These are phyloP conservation scores for Tonatia bakeri DNA, from an alignment of 2,113 vertebrate species.

Conservation along the genomic window DNA sequence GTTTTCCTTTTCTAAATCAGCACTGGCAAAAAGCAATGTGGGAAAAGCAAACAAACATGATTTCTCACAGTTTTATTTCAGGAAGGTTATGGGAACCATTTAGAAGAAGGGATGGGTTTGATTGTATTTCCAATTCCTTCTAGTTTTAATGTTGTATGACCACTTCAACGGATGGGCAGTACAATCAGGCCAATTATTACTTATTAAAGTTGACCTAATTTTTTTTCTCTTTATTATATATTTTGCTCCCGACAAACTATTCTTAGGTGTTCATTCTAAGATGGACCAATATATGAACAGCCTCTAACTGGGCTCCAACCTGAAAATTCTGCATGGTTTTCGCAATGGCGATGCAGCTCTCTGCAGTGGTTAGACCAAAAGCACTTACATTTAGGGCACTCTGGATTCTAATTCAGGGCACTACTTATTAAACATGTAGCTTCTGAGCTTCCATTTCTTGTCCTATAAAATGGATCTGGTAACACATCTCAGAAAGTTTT, in stretches of 20 bases:
- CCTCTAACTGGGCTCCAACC: background rate
- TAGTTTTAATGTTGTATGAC: background rate
- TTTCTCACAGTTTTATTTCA: background rate
- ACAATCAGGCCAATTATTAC: background rate
- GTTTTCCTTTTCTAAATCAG: slow-evolving; percentile 2
- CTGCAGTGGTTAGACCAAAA: background rate
- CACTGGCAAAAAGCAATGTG: background rate
- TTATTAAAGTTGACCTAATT: background rate
- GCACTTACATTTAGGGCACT: background rate
- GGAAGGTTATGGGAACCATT: background rate
- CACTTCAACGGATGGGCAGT: background rate
- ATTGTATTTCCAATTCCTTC: background rate
- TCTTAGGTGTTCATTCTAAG: background rate
- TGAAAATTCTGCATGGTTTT: background rate
- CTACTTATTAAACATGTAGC: background rate
- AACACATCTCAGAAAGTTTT: background rate
- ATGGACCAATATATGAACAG: background rate
- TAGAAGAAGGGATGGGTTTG: background rate
- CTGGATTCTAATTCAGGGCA: background rate
- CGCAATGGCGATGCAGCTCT: background rate
- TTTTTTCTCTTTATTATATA: background rate
- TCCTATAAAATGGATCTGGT: background rate
- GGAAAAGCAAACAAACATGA: background rate
- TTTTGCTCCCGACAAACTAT: background rate
- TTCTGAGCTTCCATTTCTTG: background rate